A percentile compares a stretch with the other conserved stretches of the same genome.
These are phyloP conservation scores for Sebastes jordani DNA, from an alignment of 2,797 vertebrate genomes.

Conservation along the genomic window DNA sequence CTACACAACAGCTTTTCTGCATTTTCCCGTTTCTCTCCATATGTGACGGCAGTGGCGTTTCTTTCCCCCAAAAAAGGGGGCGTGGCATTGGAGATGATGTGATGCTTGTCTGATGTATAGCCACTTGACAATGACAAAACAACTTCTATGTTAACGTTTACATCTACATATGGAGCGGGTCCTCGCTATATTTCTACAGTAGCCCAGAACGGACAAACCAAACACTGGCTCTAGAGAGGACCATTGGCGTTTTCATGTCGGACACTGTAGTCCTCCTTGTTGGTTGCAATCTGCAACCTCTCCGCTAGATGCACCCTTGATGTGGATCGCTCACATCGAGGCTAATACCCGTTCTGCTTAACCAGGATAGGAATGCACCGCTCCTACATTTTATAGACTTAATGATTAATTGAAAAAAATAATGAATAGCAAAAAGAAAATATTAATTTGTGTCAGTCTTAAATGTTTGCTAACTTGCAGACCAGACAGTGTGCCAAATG, in stretches of 20 bases:
- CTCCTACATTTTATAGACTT: background rate
- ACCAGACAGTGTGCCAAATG: too few relatives aligned
- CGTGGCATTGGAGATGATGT: background rate
- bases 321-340: background rate
- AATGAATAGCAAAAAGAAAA: background rate
- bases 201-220: too few relatives aligned
- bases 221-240: too few relatives aligned
- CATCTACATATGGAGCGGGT: too few relatives aligned
- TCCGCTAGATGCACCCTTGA: background rate
- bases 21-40: background rate
- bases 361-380: background rate
- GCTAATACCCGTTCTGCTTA: fast-evolving
- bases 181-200: too few relatives aligned
- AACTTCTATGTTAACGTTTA: too few relatives aligned
- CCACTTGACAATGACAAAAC: background rate
- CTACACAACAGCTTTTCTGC: background rate
- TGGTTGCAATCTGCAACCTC: too few relatives aligned
- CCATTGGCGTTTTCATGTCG: too few relatives aligned
- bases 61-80: too few relatives aligned
- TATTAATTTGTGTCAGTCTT: background rate
- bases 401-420: background rate
- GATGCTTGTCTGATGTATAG: background rate
- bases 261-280: too few relatives aligned
- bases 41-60: background rate
- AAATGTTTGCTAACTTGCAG: background rate